Evolutionary conservation across 2,113 vertebrate genomes (phyloP), one percentile per base, ranked within the genome.

Genomic region (Phycodurus eques): DNA sequence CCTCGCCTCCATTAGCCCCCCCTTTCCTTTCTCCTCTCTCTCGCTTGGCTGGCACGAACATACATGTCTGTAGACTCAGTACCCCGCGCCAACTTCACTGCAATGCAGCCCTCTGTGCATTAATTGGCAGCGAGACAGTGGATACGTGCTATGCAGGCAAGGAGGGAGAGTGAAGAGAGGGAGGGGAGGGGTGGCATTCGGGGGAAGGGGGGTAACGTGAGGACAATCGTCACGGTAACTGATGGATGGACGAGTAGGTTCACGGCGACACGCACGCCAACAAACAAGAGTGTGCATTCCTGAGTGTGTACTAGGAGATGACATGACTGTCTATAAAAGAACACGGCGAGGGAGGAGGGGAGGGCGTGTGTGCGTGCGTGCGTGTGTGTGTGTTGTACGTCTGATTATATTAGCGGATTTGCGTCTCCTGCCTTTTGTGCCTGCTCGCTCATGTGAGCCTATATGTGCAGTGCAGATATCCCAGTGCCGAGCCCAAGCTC

Each of bases 101-200:
- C 93, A 93, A 90, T 93, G 93, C 92, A 93, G 93, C 89, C 78
- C 90, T 89, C 87, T 90, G 89, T 92, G 92, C 89, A 91, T 91
- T 91, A 90, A 88, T 89, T 92, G 90, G 88, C 89, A 88, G 85
- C 79, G 86, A 91, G 89, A 91, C 85, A 85, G 80, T 80, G 81
- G 80, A 80, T 90, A 85, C 74, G 88, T 87, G 88, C 85, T 88
- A 86, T 85, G 86, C 90, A 74, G 86, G 83, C 75, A 84, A 81
- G 79, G 83, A 80, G 84, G 76, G 84, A 85, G 77, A 82, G 74
- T 61, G 65, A 47, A 44, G 68, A 68, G 62, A 33, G 56, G 65
- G 60, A n/a, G 72, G 72, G 69, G 59, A 49, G 65, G 65, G 53
- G 53, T 56, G 53, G n/a, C 8, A 56, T n/a, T 56, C n/a, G 53